Percentiles rank a stretch among this genome's conserved stretches.
Evolutionary conservation across 2,797 vertebrate species (phyloP).

Genomic region (Halcyon smyrnensis): DNA sequence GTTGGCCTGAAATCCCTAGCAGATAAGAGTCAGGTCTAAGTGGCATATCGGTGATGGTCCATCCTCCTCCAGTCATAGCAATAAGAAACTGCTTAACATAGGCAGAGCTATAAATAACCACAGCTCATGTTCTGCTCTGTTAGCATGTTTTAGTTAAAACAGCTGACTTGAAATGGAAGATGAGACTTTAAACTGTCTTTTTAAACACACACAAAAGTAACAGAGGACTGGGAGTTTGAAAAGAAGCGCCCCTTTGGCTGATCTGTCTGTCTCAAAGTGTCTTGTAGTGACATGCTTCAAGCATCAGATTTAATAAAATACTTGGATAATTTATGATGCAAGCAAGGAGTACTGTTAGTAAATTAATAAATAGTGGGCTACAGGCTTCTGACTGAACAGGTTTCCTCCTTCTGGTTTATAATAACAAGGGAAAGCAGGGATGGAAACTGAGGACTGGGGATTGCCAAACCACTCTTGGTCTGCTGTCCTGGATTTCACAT

Average conservation of each 20-base stretch:
- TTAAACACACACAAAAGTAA: background rate
- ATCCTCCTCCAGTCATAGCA: conserved; percentile 12
- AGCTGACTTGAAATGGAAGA: conserved; percentile 60
- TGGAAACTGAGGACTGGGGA: background rate
- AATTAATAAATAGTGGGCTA: background rate
- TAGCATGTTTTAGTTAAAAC: conserved; percentile 63
- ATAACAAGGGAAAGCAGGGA: fast-evolving
- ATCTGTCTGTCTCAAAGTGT: background rate
- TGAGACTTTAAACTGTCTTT: conserved; percentile 39
- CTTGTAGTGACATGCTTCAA: conserved; percentile 11
- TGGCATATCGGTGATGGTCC: background rate
- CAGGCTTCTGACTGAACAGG: background rate
- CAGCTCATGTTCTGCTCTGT: conserved; percentile 65
- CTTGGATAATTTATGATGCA: background rate
- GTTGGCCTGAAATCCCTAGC: background rate
- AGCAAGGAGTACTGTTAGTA: background rate
- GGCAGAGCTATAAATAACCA: conserved; percentile 75
- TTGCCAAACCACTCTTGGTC: background rate
- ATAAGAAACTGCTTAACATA: conserved; percentile 27
- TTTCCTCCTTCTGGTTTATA: background rate
- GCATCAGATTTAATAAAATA: conserved; percentile 4
- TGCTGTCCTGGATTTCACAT: background rate
- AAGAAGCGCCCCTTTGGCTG: background rate
- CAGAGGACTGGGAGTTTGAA: background rate
- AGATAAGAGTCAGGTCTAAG: background rate